A percentile compares a stretch with the other conserved stretches of the same genome.
Conservation (phyloP, 2,888 invertebrate genomes). For the Andrena dorsata region DNA sequence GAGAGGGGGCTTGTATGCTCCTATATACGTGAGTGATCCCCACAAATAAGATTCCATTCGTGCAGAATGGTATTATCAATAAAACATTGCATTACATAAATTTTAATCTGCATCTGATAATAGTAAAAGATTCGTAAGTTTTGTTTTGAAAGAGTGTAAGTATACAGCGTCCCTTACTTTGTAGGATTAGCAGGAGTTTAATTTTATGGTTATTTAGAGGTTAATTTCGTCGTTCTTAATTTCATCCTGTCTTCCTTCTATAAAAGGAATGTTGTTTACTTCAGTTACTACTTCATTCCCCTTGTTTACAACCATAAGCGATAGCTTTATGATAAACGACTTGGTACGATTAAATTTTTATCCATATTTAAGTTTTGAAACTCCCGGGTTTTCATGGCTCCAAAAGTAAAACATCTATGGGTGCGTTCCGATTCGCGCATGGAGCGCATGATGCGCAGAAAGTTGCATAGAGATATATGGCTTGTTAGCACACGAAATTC, state of each 20-base stretch:
- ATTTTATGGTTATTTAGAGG: neutral
- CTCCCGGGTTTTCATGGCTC: slow-evolving; percentile 4
- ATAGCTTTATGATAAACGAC: neutral
- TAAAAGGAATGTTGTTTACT: neutral
- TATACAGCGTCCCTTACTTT: slow-evolving; percentile 1
- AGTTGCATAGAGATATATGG: too few relatives aligned
- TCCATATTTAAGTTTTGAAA: slow-evolving; percentile 37
- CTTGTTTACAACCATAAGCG: neutral
- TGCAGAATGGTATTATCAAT: neutral
- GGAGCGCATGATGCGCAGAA: too few relatives aligned
- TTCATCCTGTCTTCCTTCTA: neutral
- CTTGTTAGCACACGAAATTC: too few relatives aligned
- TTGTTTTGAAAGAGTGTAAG: neutral
- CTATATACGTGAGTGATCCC: neutral
- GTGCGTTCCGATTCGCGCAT: too few relatives aligned
- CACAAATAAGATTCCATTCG: slow-evolving; percentile 1
- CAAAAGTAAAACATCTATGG: neutral
- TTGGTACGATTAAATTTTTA: neutral
- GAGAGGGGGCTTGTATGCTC: neutral
- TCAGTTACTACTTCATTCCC: neutral
- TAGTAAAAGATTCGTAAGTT: neutral
- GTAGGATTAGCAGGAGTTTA: neutral
- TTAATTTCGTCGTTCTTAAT: slow-evolving; percentile 9
- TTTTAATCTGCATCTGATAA: neutral
- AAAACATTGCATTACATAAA: neutral